Conservation (phyloP, 2,113 vertebrate species). For the Zosterops japonicus region DNA sequence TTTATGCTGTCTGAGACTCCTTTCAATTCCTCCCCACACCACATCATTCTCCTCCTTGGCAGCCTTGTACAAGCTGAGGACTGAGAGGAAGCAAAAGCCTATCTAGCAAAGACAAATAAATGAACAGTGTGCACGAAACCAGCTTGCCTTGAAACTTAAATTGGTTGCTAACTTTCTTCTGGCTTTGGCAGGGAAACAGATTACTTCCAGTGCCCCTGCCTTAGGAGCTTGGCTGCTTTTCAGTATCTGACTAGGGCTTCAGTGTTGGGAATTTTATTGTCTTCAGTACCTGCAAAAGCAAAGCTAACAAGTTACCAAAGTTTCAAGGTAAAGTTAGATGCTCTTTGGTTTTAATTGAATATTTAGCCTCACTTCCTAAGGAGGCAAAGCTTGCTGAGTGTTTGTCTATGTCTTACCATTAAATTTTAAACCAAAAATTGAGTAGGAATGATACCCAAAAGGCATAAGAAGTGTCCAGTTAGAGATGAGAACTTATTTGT, state of each 20-base stretch:
- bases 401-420: background rate
- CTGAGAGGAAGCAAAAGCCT: background rate
- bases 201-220: background rate
- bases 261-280: background rate
- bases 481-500: background rate
- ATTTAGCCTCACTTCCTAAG: background rate
- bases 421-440: background rate
- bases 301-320: background rate
- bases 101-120: constrained; percentile 10
- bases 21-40: background rate
- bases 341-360: background rate
- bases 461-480: background rate
- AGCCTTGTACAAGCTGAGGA: background rate
- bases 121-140: background rate
- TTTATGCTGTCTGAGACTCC: background rate
- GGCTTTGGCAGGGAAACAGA: constrained; percentile 11
- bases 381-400: background rate
- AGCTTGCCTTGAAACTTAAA: constrained; percentile 40
- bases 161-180: constrained; percentile 26
- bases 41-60: background rate
- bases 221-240: constrained; percentile 7
- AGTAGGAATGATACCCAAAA: background rate
- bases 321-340: background rate
- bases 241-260: background rate
- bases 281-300: constrained; percentile 1